Evolutionary conservation across 2,797 vertebrate genomes (phyloP).

Genomic region (Erithacus rubecula): DNA sequence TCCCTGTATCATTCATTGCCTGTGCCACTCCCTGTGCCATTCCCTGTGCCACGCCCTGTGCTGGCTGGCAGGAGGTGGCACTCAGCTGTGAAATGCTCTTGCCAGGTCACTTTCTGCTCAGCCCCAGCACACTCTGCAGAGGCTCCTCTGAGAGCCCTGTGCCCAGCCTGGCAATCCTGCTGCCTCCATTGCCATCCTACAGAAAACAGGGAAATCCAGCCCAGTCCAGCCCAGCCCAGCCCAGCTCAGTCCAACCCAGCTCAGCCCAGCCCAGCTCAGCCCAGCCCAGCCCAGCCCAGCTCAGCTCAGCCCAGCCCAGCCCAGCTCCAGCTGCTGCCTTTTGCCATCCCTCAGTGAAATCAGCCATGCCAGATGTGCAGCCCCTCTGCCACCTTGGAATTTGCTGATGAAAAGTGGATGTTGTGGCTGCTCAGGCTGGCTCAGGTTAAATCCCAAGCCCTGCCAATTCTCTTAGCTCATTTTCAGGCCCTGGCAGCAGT

Average conservation of each 20-base stretch:
- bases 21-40: too few relatives aligned
- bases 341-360: neutral
- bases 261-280: too few relatives aligned
- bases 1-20: too few relatives aligned
- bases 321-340: neutral
- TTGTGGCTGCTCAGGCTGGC: neutral
- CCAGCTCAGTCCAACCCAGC: neutral
- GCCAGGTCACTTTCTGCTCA: neutral
- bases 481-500: conserved; percentile 15
- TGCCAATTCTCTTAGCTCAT: conserved; percentile 62
- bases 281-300: too few relatives aligned
- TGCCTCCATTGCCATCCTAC: neutral
- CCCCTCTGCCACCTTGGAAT: neutral
- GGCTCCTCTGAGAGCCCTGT: neutral
- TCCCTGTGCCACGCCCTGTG: neutral
- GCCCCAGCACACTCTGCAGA: neutral
- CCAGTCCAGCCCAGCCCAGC: too few relatives aligned
- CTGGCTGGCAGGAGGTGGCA: neutral
- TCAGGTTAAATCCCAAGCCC: neutral
- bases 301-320: too few relatives aligned
- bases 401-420: conserved; percentile 38
- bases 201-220: neutral
- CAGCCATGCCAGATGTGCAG: neutral
- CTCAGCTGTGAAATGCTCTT: neutral
- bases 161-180: neutral